These are phyloP conservation scores for Anguilla marmorata DNA, from an alignment of 2,797 vertebrate species.

Conservation along the genomic window DNA sequence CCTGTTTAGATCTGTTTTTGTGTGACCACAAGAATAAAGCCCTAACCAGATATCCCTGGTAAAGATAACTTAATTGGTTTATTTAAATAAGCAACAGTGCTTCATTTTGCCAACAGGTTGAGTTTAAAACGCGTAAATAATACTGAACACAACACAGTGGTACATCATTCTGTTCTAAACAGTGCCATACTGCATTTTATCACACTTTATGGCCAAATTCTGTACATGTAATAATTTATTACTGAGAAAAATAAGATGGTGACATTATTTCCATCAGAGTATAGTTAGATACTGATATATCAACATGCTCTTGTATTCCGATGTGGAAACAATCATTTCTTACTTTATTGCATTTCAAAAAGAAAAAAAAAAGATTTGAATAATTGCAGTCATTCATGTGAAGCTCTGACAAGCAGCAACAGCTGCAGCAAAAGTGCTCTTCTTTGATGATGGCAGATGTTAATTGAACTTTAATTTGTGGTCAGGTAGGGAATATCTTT, in stretches of 20 bases:
- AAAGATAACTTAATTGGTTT: not conserved
- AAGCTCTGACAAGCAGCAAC: not conserved
- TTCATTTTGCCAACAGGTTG: not conserved
- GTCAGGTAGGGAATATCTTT: conserved; percentile 4
- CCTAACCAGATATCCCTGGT: not conserved
- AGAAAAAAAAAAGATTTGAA: not conserved
- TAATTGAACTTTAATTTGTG: not conserved
- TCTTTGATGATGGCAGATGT: not conserved
- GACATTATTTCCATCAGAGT: not conserved
- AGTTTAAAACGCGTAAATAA: not conserved
- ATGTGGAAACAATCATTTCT: not conserved
- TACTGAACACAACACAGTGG: not conserved
- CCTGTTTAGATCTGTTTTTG: not conserved
- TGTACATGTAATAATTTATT: not conserved
- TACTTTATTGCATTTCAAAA: not conserved
- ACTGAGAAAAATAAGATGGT: not conserved
- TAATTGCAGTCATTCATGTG: not conserved
- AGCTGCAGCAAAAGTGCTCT: not conserved
- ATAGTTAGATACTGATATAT: not conserved
- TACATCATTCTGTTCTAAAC: not conserved
- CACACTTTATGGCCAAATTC: not conserved
- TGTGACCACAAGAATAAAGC: not conserved
- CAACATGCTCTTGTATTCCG: not conserved
- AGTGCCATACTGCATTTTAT: not conserved
- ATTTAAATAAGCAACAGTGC: not conserved